These are phyloP conservation scores for Ceratosolen solmsi DNA, from an alignment of 1,140 invertebrate genomes.

Conservation along the genomic window DNA sequence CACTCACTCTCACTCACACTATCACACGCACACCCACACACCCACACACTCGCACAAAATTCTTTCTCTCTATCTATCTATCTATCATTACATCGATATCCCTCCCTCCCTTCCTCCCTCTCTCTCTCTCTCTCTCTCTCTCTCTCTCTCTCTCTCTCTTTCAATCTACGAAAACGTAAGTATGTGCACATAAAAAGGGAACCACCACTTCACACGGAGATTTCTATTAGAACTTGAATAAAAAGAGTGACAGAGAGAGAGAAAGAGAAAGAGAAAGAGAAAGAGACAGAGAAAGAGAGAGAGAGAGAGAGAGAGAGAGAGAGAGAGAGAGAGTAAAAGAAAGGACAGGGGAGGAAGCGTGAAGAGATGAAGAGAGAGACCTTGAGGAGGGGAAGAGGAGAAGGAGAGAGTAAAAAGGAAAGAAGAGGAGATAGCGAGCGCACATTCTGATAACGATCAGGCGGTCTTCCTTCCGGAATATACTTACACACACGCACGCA, in stretches of 20 bases:
- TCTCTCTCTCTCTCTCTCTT: background rate
- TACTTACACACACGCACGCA: background rate
- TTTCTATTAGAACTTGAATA: background rate
- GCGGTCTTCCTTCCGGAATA: conserved; percentile 33
- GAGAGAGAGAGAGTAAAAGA: background rate
- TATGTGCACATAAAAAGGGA: background rate
- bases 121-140: background rate
- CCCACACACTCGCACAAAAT: background rate
- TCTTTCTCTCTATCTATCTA: conserved; percentile 6
- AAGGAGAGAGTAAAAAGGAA: background rate
- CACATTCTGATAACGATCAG: conserved; percentile 37
- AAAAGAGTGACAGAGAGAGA: background rate
- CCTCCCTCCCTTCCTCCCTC: too few species aligned
- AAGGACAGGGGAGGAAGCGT: too few species aligned
- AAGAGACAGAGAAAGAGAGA: conserved; percentile 18
- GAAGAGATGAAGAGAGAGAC: background rate
- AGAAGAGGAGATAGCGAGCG: background rate
- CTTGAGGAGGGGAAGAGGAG: conserved; percentile 19
- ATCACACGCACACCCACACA: background rate
- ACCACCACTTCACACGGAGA: background rate
- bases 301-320: background rate
- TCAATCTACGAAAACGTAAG: background rate
- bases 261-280: conserved; percentile 16
- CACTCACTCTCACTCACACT: background rate
- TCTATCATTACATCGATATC: too few species aligned